Conservation (phyloP, 2,797 vertebrate species). For the Vireo griseus region DNA sequence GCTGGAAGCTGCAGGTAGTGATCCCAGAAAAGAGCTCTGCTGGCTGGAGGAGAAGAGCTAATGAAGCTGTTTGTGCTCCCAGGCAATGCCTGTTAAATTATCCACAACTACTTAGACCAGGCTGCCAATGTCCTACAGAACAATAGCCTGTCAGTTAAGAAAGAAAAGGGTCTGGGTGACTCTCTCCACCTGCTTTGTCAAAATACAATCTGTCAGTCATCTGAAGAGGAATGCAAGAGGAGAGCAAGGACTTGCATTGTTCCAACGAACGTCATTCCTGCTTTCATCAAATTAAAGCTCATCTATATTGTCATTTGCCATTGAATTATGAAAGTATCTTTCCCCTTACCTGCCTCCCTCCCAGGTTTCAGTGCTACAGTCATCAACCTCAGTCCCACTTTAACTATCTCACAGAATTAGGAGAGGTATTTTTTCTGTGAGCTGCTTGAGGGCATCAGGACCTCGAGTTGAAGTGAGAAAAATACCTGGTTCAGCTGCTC, state of each 20-base stretch:
- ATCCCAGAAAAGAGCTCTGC: not conserved
- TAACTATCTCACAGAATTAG: not conserved
- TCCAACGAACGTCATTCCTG: constrained; percentile 54
- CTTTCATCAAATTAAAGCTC: constrained; percentile 68
- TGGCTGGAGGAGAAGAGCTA: not conserved
- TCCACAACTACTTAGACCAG: not conserved
- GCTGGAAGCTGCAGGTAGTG: not conserved
- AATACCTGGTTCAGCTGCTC: not conserved
- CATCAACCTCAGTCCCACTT: constrained; percentile 28
- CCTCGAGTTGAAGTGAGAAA: not conserved
- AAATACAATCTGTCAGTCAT: not conserved
- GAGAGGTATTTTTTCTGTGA: not conserved
- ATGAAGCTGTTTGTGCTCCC: not conserved
- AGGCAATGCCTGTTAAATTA: not conserved
- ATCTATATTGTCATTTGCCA: constrained; percentile 61
- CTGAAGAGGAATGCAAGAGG: not conserved
- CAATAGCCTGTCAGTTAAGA: not conserved
- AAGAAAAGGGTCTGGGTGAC: not conserved
- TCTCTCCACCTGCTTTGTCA: not conserved
- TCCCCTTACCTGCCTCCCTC: not conserved
- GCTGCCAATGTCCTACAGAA: not conserved
- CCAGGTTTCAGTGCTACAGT: constrained; percentile 22
- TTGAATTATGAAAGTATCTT: constrained; percentile 54
- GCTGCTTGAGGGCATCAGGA: not conserved
- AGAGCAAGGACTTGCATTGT: not conserved